phyloP scores from a whole-genome alignment of 2,113 vertebrate species.

The Myotis davidii region DNA sequence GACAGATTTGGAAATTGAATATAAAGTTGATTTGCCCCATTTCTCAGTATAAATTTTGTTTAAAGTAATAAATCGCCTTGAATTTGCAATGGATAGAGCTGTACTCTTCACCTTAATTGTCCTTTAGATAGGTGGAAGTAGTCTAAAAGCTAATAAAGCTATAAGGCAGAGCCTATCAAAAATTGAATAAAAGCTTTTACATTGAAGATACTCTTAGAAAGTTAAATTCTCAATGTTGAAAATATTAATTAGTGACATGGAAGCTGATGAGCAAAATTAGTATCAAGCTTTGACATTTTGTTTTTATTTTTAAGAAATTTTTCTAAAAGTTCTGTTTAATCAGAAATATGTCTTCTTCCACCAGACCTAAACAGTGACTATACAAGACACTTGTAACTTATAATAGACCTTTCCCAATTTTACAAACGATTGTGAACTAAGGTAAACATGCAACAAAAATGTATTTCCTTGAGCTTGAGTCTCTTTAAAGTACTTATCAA shows the following conservation, averaged over 20 bases:
- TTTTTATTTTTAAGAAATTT: neutral
- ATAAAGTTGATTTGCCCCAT: neutral
- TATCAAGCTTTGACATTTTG: neutral
- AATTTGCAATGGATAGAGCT: slow-evolving; percentile 66
- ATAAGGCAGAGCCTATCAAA: neutral
- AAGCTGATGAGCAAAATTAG: neutral
- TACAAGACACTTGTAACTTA: neutral
- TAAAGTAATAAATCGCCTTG: slow-evolving; percentile 68
- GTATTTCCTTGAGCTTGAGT: neutral
- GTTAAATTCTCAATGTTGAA: slow-evolving; percentile 47
- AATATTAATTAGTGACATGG: neutral
- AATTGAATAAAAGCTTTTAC: neutral
- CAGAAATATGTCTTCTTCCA: neutral
- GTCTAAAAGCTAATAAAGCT: slow-evolving; percentile 50
- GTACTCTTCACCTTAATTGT: slow-evolving; percentile 47
- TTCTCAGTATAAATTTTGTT: slow-evolving; percentile 72
- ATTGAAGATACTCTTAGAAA: slow-evolving; percentile 36
- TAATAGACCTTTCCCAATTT: neutral
- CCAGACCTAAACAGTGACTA: neutral
- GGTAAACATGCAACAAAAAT: neutral
- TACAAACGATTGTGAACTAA: neutral
- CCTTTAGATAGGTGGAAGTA: slow-evolving; percentile 21
- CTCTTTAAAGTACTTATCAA: neutral
- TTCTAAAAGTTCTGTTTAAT: neutral
- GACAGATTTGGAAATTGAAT: slow-evolving; percentile 4